A percentile compares a stretch with the other conserved stretches of the same genome.
These are phyloP conservation scores for Aspidiotus rigidus DNA, from an alignment of 2,888 invertebrate species.

Conservation along the genomic window DNA sequence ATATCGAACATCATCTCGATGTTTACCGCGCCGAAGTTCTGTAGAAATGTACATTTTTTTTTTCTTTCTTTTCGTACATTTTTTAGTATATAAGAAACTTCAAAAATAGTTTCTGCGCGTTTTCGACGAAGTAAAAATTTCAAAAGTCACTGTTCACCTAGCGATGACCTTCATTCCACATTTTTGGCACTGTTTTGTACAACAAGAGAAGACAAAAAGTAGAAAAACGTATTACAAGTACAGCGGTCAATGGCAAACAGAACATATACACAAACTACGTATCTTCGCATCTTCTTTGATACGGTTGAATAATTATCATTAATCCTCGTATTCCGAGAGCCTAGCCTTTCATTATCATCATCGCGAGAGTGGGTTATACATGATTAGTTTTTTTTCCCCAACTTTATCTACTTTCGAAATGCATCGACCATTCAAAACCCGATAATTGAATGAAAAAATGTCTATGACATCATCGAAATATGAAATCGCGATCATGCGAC, in stretches of 20 bases:
- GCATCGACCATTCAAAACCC: too few species aligned
- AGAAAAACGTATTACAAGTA: background rate
- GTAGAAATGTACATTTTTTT: background rate
- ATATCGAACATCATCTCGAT: background rate
- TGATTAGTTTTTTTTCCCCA: too few species aligned
- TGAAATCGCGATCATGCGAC: too few species aligned
- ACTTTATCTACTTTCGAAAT: too few species aligned
- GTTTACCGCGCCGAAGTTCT: background rate
- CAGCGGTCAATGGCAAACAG: constrained; percentile 9
- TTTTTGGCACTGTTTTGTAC: background rate
- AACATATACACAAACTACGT: background rate
- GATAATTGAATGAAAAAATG: too few species aligned
- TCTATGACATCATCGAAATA: too few species aligned
- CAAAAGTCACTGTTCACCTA: constrained; percentile 8
- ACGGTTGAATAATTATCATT: too few species aligned
- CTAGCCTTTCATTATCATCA: too few species aligned
- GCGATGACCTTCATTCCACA: background rate
- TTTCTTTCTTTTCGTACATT: background rate
- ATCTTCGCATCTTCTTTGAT: too few species aligned
- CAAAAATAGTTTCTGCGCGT: background rate
- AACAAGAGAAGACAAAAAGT: too few species aligned
- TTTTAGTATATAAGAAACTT: background rate
- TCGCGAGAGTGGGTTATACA: too few species aligned
- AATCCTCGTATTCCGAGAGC: too few species aligned
- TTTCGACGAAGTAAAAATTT: constrained; percentile 8